Evolutionary conservation across 2,888 invertebrate genomes (phyloP), one percentile per base, ranked within the genome.

Genomic region (Melanotus villosus): DNA sequence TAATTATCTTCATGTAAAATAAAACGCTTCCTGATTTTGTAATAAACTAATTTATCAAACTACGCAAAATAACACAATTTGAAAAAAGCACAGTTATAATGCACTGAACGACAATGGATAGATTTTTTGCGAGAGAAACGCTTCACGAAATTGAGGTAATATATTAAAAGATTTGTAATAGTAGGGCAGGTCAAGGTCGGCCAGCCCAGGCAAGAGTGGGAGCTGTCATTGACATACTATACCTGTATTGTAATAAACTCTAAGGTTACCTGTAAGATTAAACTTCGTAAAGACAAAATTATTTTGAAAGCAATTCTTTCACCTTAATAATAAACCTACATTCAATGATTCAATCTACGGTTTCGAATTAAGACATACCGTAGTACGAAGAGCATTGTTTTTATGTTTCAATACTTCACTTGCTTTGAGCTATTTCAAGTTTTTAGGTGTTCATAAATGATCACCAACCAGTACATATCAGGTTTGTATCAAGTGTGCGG

Each of bases 171-270:
- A 68, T 68, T 68, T 58, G 66, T 66, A 72, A 73, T 72, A 73
- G 72, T 76, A 75, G 74, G 76, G 73, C 77, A 77, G 77, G 77
- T 77, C 77, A 77, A 77, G 77, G 77, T 75, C 75, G 75, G 56
- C 71, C 66, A 68, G 74, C 63, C 43, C 64, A 58, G 50, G 62
- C 65, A 56, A 60, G 75, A 76, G 76, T 76, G 71, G 76, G 76
- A 69, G 73, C 75, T 72, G 78, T 75, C 77, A 78, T 77, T 78
- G 78, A 78, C 78, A 77, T 65, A 78, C 77, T 76, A 76, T 75
- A 30, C 21, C 45, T 59, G 56, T 18, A 65, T 59, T 54, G 60
- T 68, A 62, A 68, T 63, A 60, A 66, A 59, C 47, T 65, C 58
- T 54, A 34, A 67, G 67, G 67, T 62, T 67, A 54, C 45, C 43